A percentile compares a stretch with the other conserved stretches of the same genome.
These are phyloP conservation scores for Miltochrista miniata DNA, from an alignment of 2,888 invertebrate genomes.

Conservation along the genomic window DNA sequence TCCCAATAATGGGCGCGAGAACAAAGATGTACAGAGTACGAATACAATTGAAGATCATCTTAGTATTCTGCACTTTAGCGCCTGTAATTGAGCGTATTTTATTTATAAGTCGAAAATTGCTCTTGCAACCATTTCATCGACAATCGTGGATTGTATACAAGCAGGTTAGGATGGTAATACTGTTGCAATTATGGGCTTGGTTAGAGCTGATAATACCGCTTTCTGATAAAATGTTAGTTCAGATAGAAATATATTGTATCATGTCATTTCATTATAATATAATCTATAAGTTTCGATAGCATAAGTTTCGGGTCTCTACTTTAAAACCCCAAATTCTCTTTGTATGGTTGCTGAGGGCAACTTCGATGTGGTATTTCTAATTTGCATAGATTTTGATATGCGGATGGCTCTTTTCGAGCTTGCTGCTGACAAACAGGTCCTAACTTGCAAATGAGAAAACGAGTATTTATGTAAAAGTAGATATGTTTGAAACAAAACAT, in stretches of 20 bases:
- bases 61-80: slow-evolving; percentile 50
- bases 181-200: slow-evolving; percentile 34
- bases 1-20: slow-evolving; percentile 39
- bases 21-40: slow-evolving; percentile 34
- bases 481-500: too few relatives aligned
- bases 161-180: slow-evolving; percentile 42
- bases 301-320: too few relatives aligned
- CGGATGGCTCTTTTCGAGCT: too few relatives aligned
- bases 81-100: slow-evolving; percentile 62
- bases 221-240: background rate
- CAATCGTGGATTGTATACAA: slow-evolving; percentile 62
- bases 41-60: slow-evolving; percentile 44
- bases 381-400: too few relatives aligned
- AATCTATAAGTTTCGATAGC: too few relatives aligned
- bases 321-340: too few relatives aligned
- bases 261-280: too few relatives aligned
- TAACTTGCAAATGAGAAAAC: too few relatives aligned
- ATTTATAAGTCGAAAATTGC: slow-evolving; percentile 70
- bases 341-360: too few relatives aligned
- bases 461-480: too few relatives aligned
- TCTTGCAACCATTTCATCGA: slow-evolving; percentile 58
- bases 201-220: slow-evolving; percentile 47
- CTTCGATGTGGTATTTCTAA: too few relatives aligned
- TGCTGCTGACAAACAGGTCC: too few relatives aligned
- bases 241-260: background rate